Percentiles rank a stretch among this genome's conserved stretches.
Conservation (phyloP, 2,797 vertebrate species). For the Sebastes melanostomus region DNA sequence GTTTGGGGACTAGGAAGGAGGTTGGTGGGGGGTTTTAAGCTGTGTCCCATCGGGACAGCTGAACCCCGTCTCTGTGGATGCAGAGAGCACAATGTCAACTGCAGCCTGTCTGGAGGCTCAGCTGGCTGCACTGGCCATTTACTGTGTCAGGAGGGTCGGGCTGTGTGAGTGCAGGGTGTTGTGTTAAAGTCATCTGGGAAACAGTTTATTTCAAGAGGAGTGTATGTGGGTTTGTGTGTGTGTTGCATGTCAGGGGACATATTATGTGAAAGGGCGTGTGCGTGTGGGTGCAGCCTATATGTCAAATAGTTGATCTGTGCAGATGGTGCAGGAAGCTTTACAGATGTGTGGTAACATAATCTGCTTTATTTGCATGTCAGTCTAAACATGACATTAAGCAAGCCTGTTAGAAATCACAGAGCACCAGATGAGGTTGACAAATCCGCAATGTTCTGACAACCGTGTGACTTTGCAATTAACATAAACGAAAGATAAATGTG, state of each 20-base stretch:
- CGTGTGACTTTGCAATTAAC: neutral
- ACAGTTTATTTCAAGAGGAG: conserved; percentile 12
- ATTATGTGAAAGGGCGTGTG: conserved; percentile 15
- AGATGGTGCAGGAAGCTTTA: conserved; percentile 63
- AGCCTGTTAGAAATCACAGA: conserved; percentile 35
- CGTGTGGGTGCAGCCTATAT: conserved; percentile 7
- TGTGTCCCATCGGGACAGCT: conserved; percentile 13
- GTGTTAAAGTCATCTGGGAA: conserved; percentile 56
- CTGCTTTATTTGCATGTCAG: conserved; percentile 67
- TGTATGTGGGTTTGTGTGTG: neutral
- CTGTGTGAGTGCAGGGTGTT: conserved; percentile 32
- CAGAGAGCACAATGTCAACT: conserved; percentile 41
- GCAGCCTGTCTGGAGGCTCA: conserved; percentile 58
- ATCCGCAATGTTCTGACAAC: neutral
- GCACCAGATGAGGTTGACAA: conserved; percentile 1
- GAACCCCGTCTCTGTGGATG: conserved; percentile 23
- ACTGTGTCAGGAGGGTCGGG: conserved; percentile 29
- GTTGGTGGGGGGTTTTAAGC: conserved; percentile 21
- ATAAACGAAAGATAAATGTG: neutral
- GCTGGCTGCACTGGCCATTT: conserved; percentile 58
- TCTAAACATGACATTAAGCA: conserved; percentile 55
- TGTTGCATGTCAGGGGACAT: conserved; percentile 50
- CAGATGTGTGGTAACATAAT: conserved; percentile 70
- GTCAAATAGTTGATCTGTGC: conserved; percentile 35
- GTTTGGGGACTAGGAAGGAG: conserved; percentile 12